Percentiles rank a stretch among this genome's conserved stretches.
Evolutionary conservation across 2,113 vertebrate genomes (phyloP).

Genomic region (Chamaetylas fuelleborni): DNA sequence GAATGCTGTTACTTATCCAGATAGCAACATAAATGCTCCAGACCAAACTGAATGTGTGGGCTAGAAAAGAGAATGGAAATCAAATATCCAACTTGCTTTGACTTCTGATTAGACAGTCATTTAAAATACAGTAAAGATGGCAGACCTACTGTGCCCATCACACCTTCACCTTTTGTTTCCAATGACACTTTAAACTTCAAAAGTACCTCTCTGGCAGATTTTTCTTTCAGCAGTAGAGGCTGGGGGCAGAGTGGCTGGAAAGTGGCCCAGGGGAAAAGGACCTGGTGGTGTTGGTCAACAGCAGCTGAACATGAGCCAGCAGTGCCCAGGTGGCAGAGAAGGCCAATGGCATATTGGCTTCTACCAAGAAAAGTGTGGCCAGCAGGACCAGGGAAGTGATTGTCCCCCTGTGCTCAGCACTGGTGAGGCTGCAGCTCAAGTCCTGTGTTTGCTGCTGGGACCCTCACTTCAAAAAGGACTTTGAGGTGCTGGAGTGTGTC

Average conservation of each 20-base stretch:
- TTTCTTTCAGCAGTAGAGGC: not conserved
- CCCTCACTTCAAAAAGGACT: not conserved
- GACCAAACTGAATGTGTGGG: not conserved
- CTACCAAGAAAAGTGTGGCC: too few species aligned
- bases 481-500: not conserved
- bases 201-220: not conserved
- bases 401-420: not conserved
- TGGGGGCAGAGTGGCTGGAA: not conserved
- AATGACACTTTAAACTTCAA: not conserved
- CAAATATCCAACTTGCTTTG: not conserved
- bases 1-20: not conserved
- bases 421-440: not conserved
- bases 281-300: not conserved
- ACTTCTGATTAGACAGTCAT: not conserved
- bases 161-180: not conserved
- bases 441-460: not conserved
- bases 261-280: not conserved
- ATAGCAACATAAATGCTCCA: not conserved
- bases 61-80: not conserved
- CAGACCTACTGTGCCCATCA: not conserved
- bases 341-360: not conserved
- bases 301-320: not conserved
- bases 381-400: not conserved
- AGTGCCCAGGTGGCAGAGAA: not conserved
- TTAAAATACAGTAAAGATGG: fast-evolving